A percentile compares a stretch with the other conserved stretches of the same genome.
Conservation (phyloP, 2,888 invertebrate species). For the Cryptosula pallasiana region DNA sequence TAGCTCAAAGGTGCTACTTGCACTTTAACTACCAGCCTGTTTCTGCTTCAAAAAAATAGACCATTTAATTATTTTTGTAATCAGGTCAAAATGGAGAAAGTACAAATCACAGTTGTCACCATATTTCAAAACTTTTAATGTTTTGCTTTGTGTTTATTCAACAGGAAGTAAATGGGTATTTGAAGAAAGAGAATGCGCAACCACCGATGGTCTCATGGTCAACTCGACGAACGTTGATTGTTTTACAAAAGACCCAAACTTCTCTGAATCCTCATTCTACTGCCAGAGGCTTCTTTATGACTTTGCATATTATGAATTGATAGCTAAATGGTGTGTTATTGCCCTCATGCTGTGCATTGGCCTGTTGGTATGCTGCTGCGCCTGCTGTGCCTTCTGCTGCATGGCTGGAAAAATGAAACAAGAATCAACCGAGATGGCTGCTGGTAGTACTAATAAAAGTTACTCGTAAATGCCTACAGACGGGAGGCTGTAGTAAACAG, state of each 20-base stretch:
- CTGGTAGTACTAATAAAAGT: too few species aligned
- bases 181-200: neutral
- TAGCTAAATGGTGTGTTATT: neutral
- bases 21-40: too few species aligned
- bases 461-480: too few species aligned
- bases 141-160: neutral
- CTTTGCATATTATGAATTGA: neutral
- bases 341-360: neutral
- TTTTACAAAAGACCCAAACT: neutral
- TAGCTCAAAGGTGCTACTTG: too few species aligned
- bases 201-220: too few species aligned
- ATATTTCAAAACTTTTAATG: too few species aligned
- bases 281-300: neutral
- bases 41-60: too few species aligned
- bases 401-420: neutral
- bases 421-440: neutral
- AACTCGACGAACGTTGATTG: neutral
- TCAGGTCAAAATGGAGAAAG: too few species aligned
- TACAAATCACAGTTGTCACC: too few species aligned
- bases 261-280: neutral
- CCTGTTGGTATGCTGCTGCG: neutral
- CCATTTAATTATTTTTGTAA: too few species aligned
- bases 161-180: slow-evolving; percentile 1
- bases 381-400: neutral
- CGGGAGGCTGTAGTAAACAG: too few species aligned